phyloP scores from a whole-genome alignment of 1,140 invertebrate species.

The Ceratina japonica region DNA sequence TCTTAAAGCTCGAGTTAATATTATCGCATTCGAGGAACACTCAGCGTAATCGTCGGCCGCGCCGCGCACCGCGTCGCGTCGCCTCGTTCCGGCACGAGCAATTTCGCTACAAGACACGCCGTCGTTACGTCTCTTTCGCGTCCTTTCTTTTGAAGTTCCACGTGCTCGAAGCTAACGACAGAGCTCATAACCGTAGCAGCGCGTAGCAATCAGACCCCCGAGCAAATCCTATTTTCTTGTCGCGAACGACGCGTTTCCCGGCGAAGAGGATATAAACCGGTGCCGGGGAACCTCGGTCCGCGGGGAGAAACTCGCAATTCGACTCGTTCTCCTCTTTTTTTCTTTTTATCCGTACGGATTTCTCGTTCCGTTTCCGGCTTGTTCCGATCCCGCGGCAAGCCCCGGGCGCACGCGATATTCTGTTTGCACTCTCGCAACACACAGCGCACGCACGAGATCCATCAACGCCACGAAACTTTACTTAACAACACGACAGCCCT shows the following conservation, averaged over 20 bases:
- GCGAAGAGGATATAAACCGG: background rate
- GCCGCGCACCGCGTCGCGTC: background rate
- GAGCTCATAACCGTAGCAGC: conserved; percentile 4
- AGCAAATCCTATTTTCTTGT: conserved; percentile 9
- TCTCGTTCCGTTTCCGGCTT: conserved; percentile 9
- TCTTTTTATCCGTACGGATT: conserved; percentile 42
- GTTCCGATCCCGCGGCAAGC: background rate
- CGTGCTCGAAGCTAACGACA: background rate
- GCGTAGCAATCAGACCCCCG: conserved; percentile 19
- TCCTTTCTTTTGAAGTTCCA: conserved; percentile 10
- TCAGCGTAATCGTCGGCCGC: background rate
- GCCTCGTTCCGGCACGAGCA: background rate
- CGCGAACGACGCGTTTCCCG: conserved; percentile 1
- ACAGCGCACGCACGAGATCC: conserved; percentile 32
- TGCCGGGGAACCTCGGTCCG: too few species aligned
- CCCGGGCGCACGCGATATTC: background rate
- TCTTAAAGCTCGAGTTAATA: conserved; percentile 2
- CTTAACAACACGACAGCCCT: conserved; percentile 50
- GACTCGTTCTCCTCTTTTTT: background rate
- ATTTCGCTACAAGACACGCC: background rate
- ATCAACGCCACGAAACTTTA: conserved; percentile 45
- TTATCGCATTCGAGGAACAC: background rate
- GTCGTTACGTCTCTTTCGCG: conserved; percentile 23
- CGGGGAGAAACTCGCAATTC: conserved; percentile 1
- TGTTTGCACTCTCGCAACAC: conserved; percentile 11